Conservation (phyloP, 2,888 invertebrate genomes). For the Ganaspis brasiliensis region DNA sequence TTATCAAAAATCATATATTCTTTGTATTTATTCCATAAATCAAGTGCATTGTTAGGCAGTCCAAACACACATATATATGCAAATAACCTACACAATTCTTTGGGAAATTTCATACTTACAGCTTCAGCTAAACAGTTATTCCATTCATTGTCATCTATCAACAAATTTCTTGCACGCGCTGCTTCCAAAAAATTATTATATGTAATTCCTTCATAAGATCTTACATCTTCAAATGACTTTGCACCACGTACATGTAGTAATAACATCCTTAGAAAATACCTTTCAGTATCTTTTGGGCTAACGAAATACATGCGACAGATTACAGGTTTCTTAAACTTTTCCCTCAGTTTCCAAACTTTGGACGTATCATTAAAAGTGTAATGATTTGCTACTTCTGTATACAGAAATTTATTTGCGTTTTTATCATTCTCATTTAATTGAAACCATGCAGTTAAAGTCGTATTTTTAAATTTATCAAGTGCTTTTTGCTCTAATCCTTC, state of each 20-base stretch:
- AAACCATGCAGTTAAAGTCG: slow-evolving; percentile 2
- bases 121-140: slow-evolving; percentile 51
- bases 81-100: background rate
- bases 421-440: background rate
- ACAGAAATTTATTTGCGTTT: background rate
- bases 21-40: slow-evolving; percentile 6
- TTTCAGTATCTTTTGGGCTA: no score
- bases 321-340: no score
- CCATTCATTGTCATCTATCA: background rate
- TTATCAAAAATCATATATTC: background rate
- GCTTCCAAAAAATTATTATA: background rate
- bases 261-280: no score
- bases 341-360: no score
- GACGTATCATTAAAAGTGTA: no score
- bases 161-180: background rate
- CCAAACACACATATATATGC: background rate
- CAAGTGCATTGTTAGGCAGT: background rate
- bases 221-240: background rate
- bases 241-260: no score
- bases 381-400: no score
- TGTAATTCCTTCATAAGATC: background rate
- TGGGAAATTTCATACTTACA: slow-evolving; percentile 51
- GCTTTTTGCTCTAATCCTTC: background rate
- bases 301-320: no score
- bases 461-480: background rate